Evolutionary conservation across 2,113 vertebrate genomes (phyloP), one percentile per base, ranked within the genome.

Genomic region (Aspidoscelis tigris): DNA sequence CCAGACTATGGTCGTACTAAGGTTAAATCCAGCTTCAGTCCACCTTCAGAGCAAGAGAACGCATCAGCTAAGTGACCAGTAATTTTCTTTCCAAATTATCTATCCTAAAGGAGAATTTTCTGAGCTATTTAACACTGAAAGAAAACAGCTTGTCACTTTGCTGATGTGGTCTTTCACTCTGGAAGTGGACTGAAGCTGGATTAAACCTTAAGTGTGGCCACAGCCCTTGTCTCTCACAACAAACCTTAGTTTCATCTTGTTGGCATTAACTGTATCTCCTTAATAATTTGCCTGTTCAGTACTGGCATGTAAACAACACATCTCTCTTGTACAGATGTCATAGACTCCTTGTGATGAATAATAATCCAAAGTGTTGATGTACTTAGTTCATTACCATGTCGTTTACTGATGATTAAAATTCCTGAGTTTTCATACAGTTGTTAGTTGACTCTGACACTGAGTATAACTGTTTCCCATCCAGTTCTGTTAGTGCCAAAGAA

Each of bases 391-490:
- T 86, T 92, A 82, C 87, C 84, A 85, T 73, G 50, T 9, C 2
- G 76, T 83, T 86, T 88, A 91, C 76, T 76, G 87, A 92, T 94
- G 89, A 92, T 92, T 92, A 94, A 92, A 89, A 91, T 91, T 78
- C 84, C 76, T 83, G 88, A 91, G 88, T 87, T 93, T 92, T 86
- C 26, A 80, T 47, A 10, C 76, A 81, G 33, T 68, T 33, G 74
- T 92, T 92, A 73, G 74, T 41, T 83, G 70, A n/a, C 71, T 91
- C 88, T 90, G 88, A 87, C 84, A 90, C 74, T 81, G 86, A 90
- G 66, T 18, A 82, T 88, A 92, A 92, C 89, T 79, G 90, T 12
- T 3, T 88, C 85, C 82, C 84, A 61, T 88, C 82, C 83, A 87
- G 84, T 61, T 76, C 65, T 24, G 12, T 86, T 91, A 88, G 2